phyloP scores from a whole-genome alignment of 2,113 vertebrate genomes.

The Tyto alba region DNA sequence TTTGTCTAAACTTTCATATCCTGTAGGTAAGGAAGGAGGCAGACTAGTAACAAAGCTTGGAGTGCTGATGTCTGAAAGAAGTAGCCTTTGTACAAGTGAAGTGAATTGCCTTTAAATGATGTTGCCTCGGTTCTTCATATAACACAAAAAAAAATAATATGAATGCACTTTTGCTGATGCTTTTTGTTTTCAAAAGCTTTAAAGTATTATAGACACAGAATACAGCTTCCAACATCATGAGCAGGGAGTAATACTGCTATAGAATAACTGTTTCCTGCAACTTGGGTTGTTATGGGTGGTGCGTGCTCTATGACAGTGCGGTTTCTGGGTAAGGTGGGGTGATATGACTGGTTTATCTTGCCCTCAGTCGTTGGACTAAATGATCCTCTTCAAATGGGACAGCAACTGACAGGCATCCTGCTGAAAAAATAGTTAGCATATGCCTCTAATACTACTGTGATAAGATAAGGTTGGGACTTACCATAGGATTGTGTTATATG shows the following conservation, averaged over 20 bases:
- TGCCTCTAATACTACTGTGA: rapidly evolving
- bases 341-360: not conserved
- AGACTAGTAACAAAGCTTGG: not conserved
- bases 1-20: not conserved
- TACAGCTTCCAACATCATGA: rapidly evolving
- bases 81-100: not conserved
- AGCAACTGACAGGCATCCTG: not conserved
- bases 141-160: not conserved
- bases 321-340: not conserved
- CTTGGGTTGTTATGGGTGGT: not conserved
- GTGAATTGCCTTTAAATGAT: not conserved
- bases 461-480: not conserved
- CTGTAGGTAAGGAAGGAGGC: not conserved
- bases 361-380: rapidly evolving
- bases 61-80: not conserved
- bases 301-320: not conserved
- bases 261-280: not conserved
- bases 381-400: not conserved
- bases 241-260: rapidly evolving
- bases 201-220: not conserved
- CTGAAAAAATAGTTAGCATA: not conserved
- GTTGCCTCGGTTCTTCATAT: not conserved
- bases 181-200: not conserved
- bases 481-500: rapidly evolving
- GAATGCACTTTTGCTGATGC: not conserved